Evolutionary conservation across 1,140 invertebrate species (phyloP).

Genomic region (Bicyclus anynana): DNA sequence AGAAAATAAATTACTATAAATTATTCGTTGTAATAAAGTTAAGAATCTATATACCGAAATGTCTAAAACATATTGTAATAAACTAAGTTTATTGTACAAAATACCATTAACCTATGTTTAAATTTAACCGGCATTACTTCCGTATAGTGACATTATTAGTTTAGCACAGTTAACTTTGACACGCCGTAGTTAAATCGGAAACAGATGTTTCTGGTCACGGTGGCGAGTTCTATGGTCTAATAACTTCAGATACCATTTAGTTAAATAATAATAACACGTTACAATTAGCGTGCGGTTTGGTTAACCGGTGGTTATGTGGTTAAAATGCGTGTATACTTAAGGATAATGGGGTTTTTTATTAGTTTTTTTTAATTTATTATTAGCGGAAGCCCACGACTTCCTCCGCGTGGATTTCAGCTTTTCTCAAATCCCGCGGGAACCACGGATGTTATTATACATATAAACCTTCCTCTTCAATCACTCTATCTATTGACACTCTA

Average conservation of each 20-base stretch:
- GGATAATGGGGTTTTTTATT: no score
- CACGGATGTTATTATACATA: no score
- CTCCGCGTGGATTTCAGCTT: no score
- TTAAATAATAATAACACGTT: not conserved
- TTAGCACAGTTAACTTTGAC: not conserved
- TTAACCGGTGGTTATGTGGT: not conserved
- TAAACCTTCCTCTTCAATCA: no score
- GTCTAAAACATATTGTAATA: no score
- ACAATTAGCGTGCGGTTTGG: not conserved
- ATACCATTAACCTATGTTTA: not conserved
- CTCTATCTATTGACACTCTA: no score
- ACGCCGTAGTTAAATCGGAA: slow-evolving; percentile 2
- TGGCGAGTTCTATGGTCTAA: not conserved
- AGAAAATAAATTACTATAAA: no score
- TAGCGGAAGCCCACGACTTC: no score
- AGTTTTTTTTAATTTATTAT: no score
- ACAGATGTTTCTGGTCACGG: not conserved
- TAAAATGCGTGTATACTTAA: not conserved
- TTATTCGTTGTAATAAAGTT: no score
- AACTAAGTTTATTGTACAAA: not conserved
- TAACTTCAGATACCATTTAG: not conserved
- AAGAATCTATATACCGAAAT: no score
- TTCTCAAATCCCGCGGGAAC: no score
- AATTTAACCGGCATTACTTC: not conserved
- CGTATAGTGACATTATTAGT: not conserved